Base-by-base conservation (phyloP, 2,888 invertebrate genomes). In the Rotaria socialis region DNA sequence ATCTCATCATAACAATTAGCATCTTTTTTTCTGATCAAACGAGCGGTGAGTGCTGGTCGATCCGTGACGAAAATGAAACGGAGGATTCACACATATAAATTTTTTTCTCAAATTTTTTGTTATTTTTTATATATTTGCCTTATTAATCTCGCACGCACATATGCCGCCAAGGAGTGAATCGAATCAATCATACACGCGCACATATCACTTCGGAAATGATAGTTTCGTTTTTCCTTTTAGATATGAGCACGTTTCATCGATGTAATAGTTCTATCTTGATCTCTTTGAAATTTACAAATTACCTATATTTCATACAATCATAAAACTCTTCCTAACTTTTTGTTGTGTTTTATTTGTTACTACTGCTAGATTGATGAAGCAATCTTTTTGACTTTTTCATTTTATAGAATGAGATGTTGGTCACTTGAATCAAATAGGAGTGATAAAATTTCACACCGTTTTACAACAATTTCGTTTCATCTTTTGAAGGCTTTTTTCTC, bases 361-460 rank as follows among this genome's bases (percentile, higher is more conserved):
- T 67, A 67, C 35, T 67, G 67, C 67, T 67, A 5, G 16, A 52
- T 67, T 67, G 67, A 67, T 67, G 67, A 67, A 67, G 67, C 67
- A 67, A 67, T 67, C 67, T 67, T 67, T 67, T 67, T 35, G 19
- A 67, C 35, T 41, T 24, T 60, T 27, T 67, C 67, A 55, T 55
- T 55, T 55, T 55, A 55, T 55, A n/a, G 27, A 35, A 35, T 19
- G 35, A 67, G 35, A 67, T 67, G 67, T 41, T 67, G 67, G 19
- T 67, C 67, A 67, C 67, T 67, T 67, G 67, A 67, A 16, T 19
- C 16, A 67, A 41, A 67, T 67, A 35, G 35, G 67, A 35, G 67
- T 67, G 67, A 67, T 67, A 67, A 67, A 67, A 67, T 67, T 67
- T 67, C 67, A 67, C 67, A 67, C 56, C 56, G 56, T 56, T 56